phyloP scores from a whole-genome alignment of 2,888 invertebrate species.

The Pristionchus arcanus region DNA sequence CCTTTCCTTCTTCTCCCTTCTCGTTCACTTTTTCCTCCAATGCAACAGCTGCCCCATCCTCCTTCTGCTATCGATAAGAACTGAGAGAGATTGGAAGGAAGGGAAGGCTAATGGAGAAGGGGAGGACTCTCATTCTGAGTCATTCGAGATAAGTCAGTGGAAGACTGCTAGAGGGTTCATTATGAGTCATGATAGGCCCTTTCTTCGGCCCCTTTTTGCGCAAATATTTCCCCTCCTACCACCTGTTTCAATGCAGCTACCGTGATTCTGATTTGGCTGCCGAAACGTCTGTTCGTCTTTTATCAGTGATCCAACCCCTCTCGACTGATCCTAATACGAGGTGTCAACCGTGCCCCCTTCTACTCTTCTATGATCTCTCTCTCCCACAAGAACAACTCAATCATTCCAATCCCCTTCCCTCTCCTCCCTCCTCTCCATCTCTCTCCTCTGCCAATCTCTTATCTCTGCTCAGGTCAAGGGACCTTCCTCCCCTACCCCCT shows the following conservation, averaged over 20 bases:
- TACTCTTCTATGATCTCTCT: constrained; percentile 19
- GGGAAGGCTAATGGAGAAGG: constrained; percentile 7
- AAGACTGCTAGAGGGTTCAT: neutral
- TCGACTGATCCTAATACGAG: constrained; percentile 30
- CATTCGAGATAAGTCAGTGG: neutral
- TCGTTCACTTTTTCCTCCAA: neutral
- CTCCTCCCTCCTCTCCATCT: constrained; percentile 36
- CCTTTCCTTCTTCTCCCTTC: constrained; percentile 8
- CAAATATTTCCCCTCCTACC: no score
- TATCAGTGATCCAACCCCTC: neutral
- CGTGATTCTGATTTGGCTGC: no score
- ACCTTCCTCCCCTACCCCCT: neutral
- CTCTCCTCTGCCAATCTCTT: constrained; percentile 47
- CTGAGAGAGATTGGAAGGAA: constrained; percentile 4
- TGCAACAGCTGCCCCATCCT: constrained; percentile 39
- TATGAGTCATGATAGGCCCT: neutral
- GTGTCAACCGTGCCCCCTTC: constrained; percentile 44
- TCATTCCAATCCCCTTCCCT: constrained; percentile 44
- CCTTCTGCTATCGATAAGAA: constrained; percentile 44
- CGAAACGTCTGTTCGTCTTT: no score
- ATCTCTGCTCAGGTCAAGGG: constrained; percentile 52
- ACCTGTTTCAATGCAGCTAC: no score
- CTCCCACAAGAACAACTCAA: constrained; percentile 46
- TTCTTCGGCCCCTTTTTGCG: no score
- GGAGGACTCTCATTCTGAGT: constrained; percentile 12